phyloP scores from a whole-genome alignment of 2,113 vertebrate species.

The Mus musculus region GRCm39 chr2:112704501-112705000 shows the following conservation, averaged over 20 bases:
- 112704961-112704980: not conserved
- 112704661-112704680: no score
- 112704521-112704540: not conserved
- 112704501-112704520: not conserved
- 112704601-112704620: not conserved
- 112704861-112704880: not conserved
- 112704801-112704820: rapidly evolving
- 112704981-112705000: not conserved
- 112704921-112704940: not conserved
- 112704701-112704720: not conserved
- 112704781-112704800: not conserved
- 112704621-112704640: no score
- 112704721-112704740: not conserved
- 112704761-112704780: not conserved
- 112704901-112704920: not conserved
- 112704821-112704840: not conserved
- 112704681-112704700: not conserved
- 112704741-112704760: not conserved
- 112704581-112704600: no score
- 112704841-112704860: not conserved
- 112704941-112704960: not conserved
- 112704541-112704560: not conserved
- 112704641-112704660: no score
- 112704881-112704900: not conserved
- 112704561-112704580: not conserved